phyloP scores from a whole-genome alignment of 2,888 invertebrate genomes.

The Coremacera marginata region DNA sequence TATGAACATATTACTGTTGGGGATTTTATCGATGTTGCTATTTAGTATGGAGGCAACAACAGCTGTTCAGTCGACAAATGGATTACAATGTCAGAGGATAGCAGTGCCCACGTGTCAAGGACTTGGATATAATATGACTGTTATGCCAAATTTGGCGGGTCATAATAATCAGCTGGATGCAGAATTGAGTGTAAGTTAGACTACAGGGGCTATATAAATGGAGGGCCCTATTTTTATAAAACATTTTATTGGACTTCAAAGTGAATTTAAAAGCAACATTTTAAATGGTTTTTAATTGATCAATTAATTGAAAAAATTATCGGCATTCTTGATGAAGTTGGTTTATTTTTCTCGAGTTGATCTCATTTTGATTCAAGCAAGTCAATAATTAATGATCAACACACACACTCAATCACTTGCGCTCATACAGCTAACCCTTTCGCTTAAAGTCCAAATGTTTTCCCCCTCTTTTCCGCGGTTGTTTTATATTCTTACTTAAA shows the following conservation, averaged over 20 bases:
- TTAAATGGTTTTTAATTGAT: background rate
- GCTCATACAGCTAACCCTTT: background rate
- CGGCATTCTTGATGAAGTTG: background rate
- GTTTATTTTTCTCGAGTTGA: constrained; percentile 20
- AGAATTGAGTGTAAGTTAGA: constrained; percentile 77
- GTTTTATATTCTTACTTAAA: background rate
- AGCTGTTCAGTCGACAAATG: constrained; percentile 53
- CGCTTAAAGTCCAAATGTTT: constrained; percentile 8
- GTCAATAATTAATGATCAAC: background rate
- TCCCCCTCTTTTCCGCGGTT: background rate
- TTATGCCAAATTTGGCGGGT: constrained; percentile 87
- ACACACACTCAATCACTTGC: no score
- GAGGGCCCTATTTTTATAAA: background rate
- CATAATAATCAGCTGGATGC: constrained; percentile 86
- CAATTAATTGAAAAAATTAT: background rate
- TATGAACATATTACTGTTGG: background rate
- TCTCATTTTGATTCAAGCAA: constrained; percentile 18
- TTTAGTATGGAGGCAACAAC: background rate
- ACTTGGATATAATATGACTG: constrained; percentile 87
- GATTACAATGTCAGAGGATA: constrained; percentile 82
- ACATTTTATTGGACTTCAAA: background rate
- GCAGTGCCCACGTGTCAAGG: constrained; percentile 83
- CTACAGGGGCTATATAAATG: no score
- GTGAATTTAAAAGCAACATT: background rate
- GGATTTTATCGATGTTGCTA: background rate